Percentiles rank a stretch among this genome's conserved stretches.
Evolutionary conservation across 2,888 invertebrate species (phyloP).

Genomic region (Eilema depressum): DNA sequence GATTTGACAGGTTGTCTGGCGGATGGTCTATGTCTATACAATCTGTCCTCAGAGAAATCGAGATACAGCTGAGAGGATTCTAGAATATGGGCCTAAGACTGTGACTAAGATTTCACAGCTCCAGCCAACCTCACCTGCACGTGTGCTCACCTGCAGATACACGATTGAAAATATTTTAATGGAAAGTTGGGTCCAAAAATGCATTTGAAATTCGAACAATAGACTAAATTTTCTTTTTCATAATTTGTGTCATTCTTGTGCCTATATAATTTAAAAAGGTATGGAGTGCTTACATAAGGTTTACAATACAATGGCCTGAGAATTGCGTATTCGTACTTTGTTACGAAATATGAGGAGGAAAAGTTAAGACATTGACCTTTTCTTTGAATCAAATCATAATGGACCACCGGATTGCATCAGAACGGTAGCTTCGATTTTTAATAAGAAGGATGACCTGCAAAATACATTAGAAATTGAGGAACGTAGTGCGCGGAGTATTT

Average conservation of each 20-base stretch:
- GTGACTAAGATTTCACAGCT: not conserved
- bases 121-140: not conserved
- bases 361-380: constrained; percentile 59
- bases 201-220: constrained; percentile 42
- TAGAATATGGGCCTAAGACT: too few relatives aligned
- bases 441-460: not conserved
- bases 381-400: constrained; percentile 29
- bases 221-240: constrained; percentile 33
- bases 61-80: too few relatives aligned
- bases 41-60: too few relatives aligned
- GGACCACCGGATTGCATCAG: constrained; percentile 29
- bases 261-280: constrained; percentile 36
- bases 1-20: too few relatives aligned
- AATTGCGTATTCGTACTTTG: constrained; percentile 44
- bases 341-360: constrained; percentile 48
- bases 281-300: constrained; percentile 45
- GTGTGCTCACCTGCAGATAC: not conserved
- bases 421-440: constrained; percentile 7
- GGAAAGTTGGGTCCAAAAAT: constrained; percentile 33
- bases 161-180: constrained; percentile 27
- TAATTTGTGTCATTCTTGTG: constrained; percentile 32
- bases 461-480: not conserved
- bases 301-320: constrained; percentile 51
- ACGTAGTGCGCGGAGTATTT: not conserved
- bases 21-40: too few relatives aligned